phyloP scores from a whole-genome alignment of 1,140 invertebrate genomes.

The Trichonephila clavata region DNA sequence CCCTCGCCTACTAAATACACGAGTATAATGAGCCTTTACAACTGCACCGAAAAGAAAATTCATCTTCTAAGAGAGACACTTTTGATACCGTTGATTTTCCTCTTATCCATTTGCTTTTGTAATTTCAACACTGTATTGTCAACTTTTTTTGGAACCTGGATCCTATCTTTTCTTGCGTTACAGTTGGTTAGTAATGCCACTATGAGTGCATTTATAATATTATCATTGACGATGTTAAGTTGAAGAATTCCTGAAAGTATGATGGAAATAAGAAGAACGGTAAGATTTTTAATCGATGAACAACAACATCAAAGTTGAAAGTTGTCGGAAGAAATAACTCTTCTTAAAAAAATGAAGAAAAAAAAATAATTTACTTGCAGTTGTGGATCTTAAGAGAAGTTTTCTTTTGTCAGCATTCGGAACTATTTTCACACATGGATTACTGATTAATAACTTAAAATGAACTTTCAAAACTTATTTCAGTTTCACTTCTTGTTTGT shows the following conservation, averaged over 20 bases:
- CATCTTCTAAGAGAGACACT: no score
- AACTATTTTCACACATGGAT: no score
- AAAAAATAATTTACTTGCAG: no score
- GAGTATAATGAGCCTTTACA: background rate
- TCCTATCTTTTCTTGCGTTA: background rate
- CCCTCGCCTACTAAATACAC: background rate
- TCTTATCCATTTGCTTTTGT: background rate
- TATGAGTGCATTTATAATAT: background rate
- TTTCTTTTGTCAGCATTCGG: no score
- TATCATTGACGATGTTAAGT: background rate
- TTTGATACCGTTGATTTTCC: no score
- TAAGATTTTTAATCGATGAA: background rate
- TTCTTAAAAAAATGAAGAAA: no score
- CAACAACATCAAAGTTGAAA: background rate
- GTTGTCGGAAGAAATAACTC: no score
- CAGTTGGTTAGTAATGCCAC: background rate
- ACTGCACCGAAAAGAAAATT: background rate
- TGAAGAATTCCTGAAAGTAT: background rate
- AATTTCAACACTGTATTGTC: background rate
- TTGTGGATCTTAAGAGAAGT: no score
- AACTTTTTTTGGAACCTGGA: background rate
- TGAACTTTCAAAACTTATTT: no score
- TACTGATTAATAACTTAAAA: no score
- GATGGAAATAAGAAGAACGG: background rate
- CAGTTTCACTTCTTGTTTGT: no score